Evolutionary conservation across 2,113 vertebrate genomes (phyloP).

Genomic region (Chaetura pelagica): DNA sequence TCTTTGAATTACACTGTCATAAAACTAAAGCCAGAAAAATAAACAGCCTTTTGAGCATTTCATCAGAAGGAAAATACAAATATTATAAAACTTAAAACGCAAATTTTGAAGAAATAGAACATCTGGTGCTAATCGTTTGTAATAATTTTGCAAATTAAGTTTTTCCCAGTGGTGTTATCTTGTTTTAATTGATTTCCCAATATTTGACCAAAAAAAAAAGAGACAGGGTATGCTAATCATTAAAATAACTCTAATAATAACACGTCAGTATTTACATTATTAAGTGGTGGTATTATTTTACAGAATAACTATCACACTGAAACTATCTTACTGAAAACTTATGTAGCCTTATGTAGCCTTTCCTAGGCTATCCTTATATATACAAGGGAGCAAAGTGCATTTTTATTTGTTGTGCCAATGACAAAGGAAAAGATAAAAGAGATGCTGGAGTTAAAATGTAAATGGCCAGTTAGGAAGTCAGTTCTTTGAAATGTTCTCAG

Average conservation of each 20-base stretch:
- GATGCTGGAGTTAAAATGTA: not conserved
- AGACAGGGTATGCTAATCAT: not conserved
- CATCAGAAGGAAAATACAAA: not conserved
- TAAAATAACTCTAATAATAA: not conserved
- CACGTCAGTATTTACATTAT: not conserved
- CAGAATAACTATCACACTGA: not conserved
- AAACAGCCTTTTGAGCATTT: not conserved
- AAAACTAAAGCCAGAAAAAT: not conserved
- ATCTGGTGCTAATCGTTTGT: constrained; percentile 14
- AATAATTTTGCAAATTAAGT: constrained; percentile 37
- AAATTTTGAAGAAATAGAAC: constrained; percentile 17
- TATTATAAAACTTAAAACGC: not conserved
- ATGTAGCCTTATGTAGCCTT: not conserved
- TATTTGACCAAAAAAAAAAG: constrained; percentile 23
- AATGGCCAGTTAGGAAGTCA: not conserved
- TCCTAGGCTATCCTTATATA: not conserved
- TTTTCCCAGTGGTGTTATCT: constrained; percentile 8
- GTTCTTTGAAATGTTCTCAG: not conserved
- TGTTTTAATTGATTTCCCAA: constrained; percentile 23
- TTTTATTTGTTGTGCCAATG: not conserved
- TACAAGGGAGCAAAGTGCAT: not conserved
- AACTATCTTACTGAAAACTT: not conserved
- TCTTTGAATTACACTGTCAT: not conserved
- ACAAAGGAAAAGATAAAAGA: not conserved
- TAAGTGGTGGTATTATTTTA: not conserved